These are phyloP conservation scores for Gobio occitaniae DNA, from an alignment of 2,797 vertebrate genomes.

Conservation along the genomic window DNA sequence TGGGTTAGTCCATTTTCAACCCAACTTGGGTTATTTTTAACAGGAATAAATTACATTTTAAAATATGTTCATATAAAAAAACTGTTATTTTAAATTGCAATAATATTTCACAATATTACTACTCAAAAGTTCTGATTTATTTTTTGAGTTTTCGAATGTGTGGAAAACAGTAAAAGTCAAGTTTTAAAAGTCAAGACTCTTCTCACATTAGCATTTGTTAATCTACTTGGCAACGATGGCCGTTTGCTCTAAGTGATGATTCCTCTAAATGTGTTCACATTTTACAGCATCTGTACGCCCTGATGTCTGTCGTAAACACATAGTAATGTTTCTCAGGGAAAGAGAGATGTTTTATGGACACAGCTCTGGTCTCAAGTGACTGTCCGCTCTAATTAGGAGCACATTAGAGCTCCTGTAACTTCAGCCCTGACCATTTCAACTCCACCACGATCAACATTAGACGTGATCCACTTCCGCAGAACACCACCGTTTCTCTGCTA, in stretches of 20 bases:
- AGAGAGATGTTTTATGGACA: slow-evolving; percentile 45
- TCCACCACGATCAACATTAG: slow-evolving; percentile 65
- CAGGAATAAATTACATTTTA: background rate
- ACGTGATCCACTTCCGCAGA: slow-evolving; percentile 58
- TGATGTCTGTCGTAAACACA: slow-evolving; percentile 11
- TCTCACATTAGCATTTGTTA: background rate
- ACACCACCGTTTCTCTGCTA: slow-evolving; percentile 59
- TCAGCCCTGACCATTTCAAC: slow-evolving; percentile 57
- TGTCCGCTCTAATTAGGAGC: slow-evolving; percentile 62
- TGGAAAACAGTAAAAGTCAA: background rate
- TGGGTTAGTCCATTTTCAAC: too few relatives aligned
- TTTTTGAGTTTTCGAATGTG: background rate
- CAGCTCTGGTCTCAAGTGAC: slow-evolving; percentile 58
- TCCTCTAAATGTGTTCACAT: slow-evolving; percentile 11
- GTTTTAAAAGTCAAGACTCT: background rate
- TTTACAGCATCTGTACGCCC: background rate
- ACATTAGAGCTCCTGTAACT: slow-evolving; percentile 64
- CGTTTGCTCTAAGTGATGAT: slow-evolving; percentile 6
- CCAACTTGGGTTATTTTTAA: too few relatives aligned
- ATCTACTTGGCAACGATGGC: background rate
- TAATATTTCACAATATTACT: background rate
- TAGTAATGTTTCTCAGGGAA: slow-evolving; percentile 25
- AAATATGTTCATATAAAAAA: background rate
- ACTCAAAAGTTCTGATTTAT: background rate
- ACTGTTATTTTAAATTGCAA: background rate